A percentile compares a stretch with the other conserved stretches of the same genome.
phyloP scores from a whole-genome alignment of 2,797 vertebrate genomes.

The Podarcis lilfordi region DNA sequence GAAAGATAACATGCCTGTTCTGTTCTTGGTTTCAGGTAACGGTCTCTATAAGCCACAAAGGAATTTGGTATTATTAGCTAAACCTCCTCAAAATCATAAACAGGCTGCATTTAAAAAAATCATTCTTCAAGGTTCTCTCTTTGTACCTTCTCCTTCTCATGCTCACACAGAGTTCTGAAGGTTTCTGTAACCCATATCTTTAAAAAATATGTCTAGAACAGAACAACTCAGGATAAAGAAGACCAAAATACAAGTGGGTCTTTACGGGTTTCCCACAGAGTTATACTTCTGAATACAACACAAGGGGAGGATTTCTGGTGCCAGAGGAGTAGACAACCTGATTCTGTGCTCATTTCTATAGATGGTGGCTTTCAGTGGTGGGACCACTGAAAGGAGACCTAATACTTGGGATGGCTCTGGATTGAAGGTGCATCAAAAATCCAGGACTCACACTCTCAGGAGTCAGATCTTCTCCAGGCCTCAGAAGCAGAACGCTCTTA shows the following conservation, averaged over 20 bases:
- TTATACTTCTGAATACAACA: neutral
- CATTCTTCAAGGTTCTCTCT: neutral
- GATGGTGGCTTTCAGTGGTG: no score
- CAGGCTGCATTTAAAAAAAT: neutral
- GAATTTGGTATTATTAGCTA: no score
- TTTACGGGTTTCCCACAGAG: no score
- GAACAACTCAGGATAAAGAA: no score
- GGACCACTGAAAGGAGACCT: neutral
- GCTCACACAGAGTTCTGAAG: neutral
- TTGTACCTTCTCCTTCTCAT: neutral
- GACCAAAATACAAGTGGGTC: no score
- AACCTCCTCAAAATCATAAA: neutral
- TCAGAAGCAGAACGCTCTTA: constrained; percentile 82
- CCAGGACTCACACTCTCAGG: constrained; percentile 71
- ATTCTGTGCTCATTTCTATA: neutral
- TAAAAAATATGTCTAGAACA: no score
- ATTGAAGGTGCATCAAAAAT: neutral
- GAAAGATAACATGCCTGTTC: no score
- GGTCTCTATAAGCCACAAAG: neutral
- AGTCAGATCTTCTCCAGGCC: constrained; percentile 69
- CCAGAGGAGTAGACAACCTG: no score
- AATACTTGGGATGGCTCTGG: neutral
- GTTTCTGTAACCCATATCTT: no score
- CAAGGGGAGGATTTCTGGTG: neutral
- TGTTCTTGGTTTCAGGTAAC: no score